Evolutionary conservation across 2,113 vertebrate genomes (phyloP), one percentile per base, ranked within the genome.

Genomic region (Numida meleagris): DNA sequence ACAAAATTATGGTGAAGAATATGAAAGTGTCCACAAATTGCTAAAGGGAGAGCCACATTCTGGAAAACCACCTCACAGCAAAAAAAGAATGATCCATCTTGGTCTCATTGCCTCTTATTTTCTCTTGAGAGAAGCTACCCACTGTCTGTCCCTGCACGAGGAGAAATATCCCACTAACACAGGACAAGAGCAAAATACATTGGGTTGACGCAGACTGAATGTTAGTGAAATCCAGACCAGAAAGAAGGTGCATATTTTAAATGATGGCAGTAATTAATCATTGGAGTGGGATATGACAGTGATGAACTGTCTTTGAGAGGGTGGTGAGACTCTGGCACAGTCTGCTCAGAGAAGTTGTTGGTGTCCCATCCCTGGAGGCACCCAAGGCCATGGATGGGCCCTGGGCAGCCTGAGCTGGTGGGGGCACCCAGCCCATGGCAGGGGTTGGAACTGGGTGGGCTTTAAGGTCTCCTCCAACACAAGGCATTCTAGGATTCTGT

Each of bases 131-230:
- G 31, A 58, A 72, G 58, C 24, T 16, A 58, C 36, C 42, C 0
- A 0, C 31, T 0, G 4, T 29, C 25, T 48, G 45, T 61, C 59
- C 8, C 45, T 38, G 20, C 12, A 12, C 1, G 17, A 76, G 25
- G 13, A 77, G 34, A 31, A 38, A 34, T 9, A 24, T 40, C 33
- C 59, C 24, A 5, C 23, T 18, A 21, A 21, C 33, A 79, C 34
- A 50, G 33, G 34, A 66, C 15, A 12, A 34, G 36, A 45, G 55
- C 23, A 31, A 48, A 83, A 9, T 13, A 48, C n/a, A 7, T 43
- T 67, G 4, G 2, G 31, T 4, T 19, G 46, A 31, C 23, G 12
- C 14, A 33, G 62, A 68, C 24, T 3, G 7, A 58, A 27, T 6
- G 29, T 20, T 14, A 51, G 73, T 16, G 36, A 68, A 51, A 79